Evolutionary conservation across 2,888 invertebrate genomes (phyloP), one percentile per base, ranked within the genome.

Genomic region (Orthosia incerta): DNA sequence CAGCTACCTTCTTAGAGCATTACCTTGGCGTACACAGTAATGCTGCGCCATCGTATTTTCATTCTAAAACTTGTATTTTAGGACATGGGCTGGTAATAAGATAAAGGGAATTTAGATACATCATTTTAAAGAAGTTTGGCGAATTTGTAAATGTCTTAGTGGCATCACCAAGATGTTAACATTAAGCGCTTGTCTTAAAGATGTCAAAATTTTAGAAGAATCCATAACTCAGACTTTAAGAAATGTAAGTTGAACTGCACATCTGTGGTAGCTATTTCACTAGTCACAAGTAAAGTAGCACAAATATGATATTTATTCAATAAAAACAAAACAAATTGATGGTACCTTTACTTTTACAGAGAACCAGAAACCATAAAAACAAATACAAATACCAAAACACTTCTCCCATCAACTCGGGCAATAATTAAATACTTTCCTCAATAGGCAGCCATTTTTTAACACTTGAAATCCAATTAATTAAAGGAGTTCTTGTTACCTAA

Each of bases 401-500:
- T 65, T 23, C 23, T 26, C 15, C 13, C 5, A 56, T 62, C 31
- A 59, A 57, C 16, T 9, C 45, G 46, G 20, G 18, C 48, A 60
- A 70, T 74, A 83, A 76, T 79, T 46, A 64, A 72, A 71, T 5
- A 60, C 31, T 55, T 67, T 59, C 18, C 12, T 57, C 31, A 62
- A 53, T 16, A 50, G 66, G 26, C 63, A 20, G 66, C 69, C 69
- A 71, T 70, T 79, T 57, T 70, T 79, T 57, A 55, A 59, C 61
- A 60, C 55, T 74, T 56, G 2, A 67, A 74, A 79, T 67, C 45
- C 59, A 68, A 76, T 74, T 76, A 79, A 81, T 55, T 60, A 48
- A 39, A n/a, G 3, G 31, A 64, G 48, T 72, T 63, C 51, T 67
- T 56, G 69, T 63, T 67, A 63, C 51, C 31, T 59, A 66, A 70